Conservation (phyloP, 2,113 vertebrate species). For the Marcusenius ussheri region DNA sequence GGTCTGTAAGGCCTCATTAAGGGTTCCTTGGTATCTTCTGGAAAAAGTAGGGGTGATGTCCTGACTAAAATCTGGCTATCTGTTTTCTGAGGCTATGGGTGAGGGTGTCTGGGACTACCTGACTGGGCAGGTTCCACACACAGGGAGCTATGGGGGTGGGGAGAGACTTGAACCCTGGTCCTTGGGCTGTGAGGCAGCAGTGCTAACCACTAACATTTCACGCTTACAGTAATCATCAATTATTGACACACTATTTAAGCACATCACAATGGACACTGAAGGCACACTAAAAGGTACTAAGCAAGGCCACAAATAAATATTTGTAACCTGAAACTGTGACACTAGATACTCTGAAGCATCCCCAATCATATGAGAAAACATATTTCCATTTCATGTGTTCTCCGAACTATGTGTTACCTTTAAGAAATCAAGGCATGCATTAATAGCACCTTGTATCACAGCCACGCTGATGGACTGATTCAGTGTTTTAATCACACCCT, state of each 20-base stretch:
- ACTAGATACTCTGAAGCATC: background rate
- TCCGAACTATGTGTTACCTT: background rate
- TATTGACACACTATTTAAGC: background rate
- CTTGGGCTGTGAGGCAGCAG: too few species aligned
- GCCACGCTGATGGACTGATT: background rate
- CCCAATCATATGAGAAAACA: background rate
- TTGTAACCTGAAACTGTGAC: background rate
- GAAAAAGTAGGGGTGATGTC: too few species aligned
- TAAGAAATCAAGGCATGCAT: background rate
- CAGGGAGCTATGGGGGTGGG: too few species aligned
- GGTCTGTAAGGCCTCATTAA: too few species aligned
- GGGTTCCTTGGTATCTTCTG: too few species aligned
- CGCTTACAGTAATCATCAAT: background rate
- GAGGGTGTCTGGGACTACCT: too few species aligned
- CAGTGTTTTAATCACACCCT: background rate
- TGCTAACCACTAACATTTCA: background rate
- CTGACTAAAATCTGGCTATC: too few species aligned
- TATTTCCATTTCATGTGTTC: background rate
- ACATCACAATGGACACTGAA: background rate
- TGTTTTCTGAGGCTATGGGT: too few species aligned
- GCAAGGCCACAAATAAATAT: background rate
- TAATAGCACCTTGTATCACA: background rate
- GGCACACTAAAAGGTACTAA: background rate
- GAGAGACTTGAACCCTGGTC: too few species aligned
- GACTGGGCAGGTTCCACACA: too few species aligned